Base-by-base conservation (phyloP, 1,140 invertebrate species). In the Bombus confusus region DNA sequence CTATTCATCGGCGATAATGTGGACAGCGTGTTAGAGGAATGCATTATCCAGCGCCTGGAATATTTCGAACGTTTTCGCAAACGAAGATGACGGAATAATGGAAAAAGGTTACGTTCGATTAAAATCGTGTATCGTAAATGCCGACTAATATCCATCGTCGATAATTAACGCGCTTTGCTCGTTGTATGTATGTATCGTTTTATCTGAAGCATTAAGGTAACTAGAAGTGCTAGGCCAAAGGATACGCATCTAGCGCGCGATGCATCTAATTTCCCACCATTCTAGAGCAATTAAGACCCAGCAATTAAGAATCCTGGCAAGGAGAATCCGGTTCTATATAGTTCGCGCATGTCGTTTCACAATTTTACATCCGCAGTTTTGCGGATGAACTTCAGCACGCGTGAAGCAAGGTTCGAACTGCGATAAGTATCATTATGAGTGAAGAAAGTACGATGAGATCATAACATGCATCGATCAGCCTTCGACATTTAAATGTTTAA, bases 211-310 rank as follows among this genome's bases (percentile, higher is more conserved):
- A 22, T 52, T 59, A 59, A 28, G 57, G 28, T 31, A n/a, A 34
- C 5, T 66, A n/a, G 13, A 8, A 15, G 31, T 34, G 34, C 22
- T 18, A 18, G 34, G 3, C 68, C 9, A 39, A 12, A 8, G 15
- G 68, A 69, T 69, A 69, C 22, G 66, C 72, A 74, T 34, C 41
- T 6, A 47, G 41, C 18, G 41, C 31, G 31, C 18, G 15, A 57
- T 57, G 47, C 47, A 57, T 57, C 31, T 75, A 57, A 57, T 75
- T 57, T 75, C 73, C 47, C 34, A 72, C 25, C 73, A 37, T 25
- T 12, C 15, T 25, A 15, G 28, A 31, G 76, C 31, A 64, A 66
- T 66, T 80, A 31, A 68, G 47, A 62, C 28, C 79, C 12, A 9
- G 15, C 41, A 47, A 83, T 76, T 41, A 77, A 69, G 34, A 18